A percentile compares a stretch with the other conserved stretches of the same genome.
Conservation (phyloP, 2,888 invertebrate genomes). For the Aplocera efformata region DNA sequence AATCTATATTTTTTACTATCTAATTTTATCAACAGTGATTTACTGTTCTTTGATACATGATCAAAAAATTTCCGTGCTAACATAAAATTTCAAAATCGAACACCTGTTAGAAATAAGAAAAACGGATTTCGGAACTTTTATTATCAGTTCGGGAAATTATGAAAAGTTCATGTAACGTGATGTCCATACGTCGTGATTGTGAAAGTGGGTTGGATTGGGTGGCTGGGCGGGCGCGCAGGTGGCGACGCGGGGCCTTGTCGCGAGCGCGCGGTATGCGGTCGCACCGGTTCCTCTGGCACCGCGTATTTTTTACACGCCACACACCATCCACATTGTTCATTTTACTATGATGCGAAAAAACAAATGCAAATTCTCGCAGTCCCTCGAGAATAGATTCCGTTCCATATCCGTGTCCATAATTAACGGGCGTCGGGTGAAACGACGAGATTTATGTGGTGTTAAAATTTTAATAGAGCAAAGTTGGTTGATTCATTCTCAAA, state of each 20-base stretch:
- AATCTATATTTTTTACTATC: too few species aligned
- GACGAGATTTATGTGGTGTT: too few species aligned
- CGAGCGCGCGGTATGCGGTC: slow-evolving; percentile 76
- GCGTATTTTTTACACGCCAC: slow-evolving; percentile 75
- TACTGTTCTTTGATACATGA: too few species aligned
- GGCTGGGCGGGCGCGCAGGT: slow-evolving; percentile 43
- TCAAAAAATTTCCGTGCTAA: too few species aligned
- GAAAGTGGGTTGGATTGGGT: slow-evolving; percentile 52
- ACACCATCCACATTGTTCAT: slow-evolving; percentile 77
- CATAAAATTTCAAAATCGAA: too few species aligned
- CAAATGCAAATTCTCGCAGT: slow-evolving; percentile 42
- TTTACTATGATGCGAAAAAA: slow-evolving; percentile 74
- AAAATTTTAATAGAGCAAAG: background rate
- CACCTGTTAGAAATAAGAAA: too few species aligned
- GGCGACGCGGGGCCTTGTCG: slow-evolving; percentile 67
- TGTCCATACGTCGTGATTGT: slow-evolving; percentile 33
- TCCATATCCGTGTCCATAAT: slow-evolving; percentile 29
- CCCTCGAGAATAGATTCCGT: slow-evolving; percentile 30
- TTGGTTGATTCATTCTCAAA: too few species aligned
- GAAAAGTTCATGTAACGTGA: slow-evolving; percentile 4
- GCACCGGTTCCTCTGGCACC: slow-evolving; percentile 77
- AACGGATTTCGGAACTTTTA: too few species aligned
- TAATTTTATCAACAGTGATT: too few species aligned
- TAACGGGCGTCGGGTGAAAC: slow-evolving; percentile 29
- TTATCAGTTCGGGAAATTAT: slow-evolving; percentile 1